Percentiles rank a stretch among this genome's conserved stretches.
These are phyloP conservation scores for Mormyrops attenuatus DNA, from an alignment of 2,797 vertebrate genomes.

Conservation along the genomic window DNA sequence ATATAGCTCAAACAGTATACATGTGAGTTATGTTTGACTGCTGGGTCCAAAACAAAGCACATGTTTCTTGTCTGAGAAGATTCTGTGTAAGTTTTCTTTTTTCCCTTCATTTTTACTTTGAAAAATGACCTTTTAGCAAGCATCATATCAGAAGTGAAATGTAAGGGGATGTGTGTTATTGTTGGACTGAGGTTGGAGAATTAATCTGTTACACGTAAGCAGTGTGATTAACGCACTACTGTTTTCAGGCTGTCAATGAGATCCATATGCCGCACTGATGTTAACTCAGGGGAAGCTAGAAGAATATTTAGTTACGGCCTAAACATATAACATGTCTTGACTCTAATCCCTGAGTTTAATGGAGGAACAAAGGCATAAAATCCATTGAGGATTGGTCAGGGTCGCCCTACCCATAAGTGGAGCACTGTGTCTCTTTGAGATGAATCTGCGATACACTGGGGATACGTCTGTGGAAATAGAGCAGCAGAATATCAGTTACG, in stretches of 20 bases:
- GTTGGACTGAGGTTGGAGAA: slow-evolving; percentile 8
- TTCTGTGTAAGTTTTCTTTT: neutral
- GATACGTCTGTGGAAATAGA: neutral
- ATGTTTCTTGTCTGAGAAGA: neutral
- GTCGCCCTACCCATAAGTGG: neutral
- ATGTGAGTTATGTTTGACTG: neutral
- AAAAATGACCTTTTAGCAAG: neutral
- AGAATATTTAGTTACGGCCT: slow-evolving; percentile 18
- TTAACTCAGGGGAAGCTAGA: neutral
- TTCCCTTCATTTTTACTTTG: neutral
- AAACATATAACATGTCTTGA: neutral
- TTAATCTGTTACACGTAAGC: slow-evolving; percentile 14
- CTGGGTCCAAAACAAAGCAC: neutral
- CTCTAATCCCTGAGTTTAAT: neutral
- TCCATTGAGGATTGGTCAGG: neutral
- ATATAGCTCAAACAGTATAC: neutral
- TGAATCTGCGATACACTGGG: neutral
- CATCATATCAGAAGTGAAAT: neutral
- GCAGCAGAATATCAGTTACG: neutral
- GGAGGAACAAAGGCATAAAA: slow-evolving; percentile 7
- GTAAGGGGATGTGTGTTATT: slow-evolving; percentile 16
- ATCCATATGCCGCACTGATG: slow-evolving; percentile 16
- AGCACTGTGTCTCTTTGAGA: neutral
- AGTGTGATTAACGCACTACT: slow-evolving; percentile 21
- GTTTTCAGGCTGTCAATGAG: neutral